Percentiles rank a stretch among this genome's conserved stretches.
phyloP scores from a whole-genome alignment of 2,888 invertebrate species.

The Heteropelma amictum region DNA sequence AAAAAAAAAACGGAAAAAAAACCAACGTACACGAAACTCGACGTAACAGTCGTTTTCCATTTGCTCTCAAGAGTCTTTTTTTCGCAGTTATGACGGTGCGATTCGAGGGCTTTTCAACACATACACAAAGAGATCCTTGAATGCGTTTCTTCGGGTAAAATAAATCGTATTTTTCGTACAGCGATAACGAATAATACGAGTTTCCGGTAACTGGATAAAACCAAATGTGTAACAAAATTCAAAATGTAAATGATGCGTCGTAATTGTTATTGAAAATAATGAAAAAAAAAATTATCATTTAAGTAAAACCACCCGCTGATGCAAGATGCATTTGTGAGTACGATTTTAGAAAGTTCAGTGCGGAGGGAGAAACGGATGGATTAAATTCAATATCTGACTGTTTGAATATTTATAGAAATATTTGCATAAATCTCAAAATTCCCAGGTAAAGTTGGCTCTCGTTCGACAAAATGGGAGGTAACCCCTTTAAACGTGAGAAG shows the following conservation, averaged over 20 bases:
- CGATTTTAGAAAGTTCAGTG: not conserved
- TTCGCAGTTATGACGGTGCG: not conserved
- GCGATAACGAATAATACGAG: no score
- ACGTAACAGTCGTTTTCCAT: not conserved
- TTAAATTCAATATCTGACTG: conserved; percentile 14
- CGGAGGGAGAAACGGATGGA: conserved; percentile 7
- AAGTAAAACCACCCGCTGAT: not conserved
- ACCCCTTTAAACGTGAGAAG: not conserved
- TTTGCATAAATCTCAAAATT: conserved; percentile 10
- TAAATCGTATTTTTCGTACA: no score
- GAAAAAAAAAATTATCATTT: not conserved
- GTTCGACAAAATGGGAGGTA: not conserved
- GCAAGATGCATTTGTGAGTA: not conserved
- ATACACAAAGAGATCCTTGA: no score
- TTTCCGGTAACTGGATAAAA: no score
- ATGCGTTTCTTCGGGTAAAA: no score
- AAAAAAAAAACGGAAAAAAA: not conserved
- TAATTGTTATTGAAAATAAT: no score
- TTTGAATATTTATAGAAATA: conserved; percentile 13
- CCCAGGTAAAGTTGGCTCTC: not conserved
- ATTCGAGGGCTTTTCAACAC: no score
- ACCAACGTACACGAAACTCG: not conserved
- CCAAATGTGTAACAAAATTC: no score
- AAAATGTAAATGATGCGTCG: no score
- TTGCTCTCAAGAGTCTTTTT: not conserved